phyloP scores from a whole-genome alignment of 2,888 invertebrate species.

The Drosophila pseudotalamancana region DNA sequence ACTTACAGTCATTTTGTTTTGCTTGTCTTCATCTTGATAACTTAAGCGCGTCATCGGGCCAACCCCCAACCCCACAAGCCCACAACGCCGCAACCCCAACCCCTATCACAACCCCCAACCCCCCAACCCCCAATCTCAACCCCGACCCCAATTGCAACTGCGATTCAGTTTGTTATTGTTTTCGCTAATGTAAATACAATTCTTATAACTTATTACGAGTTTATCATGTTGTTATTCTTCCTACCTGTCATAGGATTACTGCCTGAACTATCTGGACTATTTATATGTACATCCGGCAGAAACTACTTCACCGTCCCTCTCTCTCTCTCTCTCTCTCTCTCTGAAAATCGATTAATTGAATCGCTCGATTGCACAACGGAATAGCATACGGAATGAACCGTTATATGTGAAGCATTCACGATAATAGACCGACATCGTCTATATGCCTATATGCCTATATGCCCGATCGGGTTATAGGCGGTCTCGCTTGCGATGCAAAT shows the following conservation, averaged over 20 bases:
- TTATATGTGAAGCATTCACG: not conserved
- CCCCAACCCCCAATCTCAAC: not conserved
- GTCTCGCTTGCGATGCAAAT: conserved; percentile 25
- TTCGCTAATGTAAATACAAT: conserved; percentile 35
- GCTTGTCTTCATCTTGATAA: conserved; percentile 61
- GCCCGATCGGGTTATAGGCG: conserved; percentile 1
- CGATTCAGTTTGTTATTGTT: conserved; percentile 36
- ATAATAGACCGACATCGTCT: conserved; percentile 7
- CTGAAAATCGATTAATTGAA: conserved; percentile 18
- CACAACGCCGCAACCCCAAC: not conserved
- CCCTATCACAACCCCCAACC: not conserved
- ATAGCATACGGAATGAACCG: conserved; percentile 34
- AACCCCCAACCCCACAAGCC: not conserved
- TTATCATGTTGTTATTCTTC: conserved; percentile 33
- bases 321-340: not conserved
- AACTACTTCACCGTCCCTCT: not conserved
- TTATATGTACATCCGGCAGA: not conserved
- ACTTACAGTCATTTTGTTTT: conserved; percentile 51
- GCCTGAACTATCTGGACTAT: not conserved
- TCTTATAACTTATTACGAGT: conserved; percentile 34
- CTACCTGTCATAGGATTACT: not conserved
- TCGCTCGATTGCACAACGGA: conserved; percentile 31
- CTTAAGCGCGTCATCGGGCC: conserved; percentile 35
- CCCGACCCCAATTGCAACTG: not conserved
- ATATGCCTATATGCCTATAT: not conserved